phyloP scores from a whole-genome alignment of 2,888 invertebrate genomes.

The Tenthredo mesomela region DNA sequence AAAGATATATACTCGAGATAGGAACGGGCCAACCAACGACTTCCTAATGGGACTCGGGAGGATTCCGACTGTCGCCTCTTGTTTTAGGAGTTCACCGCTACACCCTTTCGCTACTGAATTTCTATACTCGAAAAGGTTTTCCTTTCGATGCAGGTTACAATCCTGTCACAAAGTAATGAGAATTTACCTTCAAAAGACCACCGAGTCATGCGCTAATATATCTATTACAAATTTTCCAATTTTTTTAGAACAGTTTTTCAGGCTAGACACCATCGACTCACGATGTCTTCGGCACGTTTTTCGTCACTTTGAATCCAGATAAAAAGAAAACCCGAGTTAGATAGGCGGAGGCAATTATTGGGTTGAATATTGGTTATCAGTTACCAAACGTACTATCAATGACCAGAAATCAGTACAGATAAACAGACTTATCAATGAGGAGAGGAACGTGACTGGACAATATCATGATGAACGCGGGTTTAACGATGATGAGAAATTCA shows the following conservation, averaged over 20 bases:
- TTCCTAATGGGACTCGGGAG: constrained; percentile 64
- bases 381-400: too few relatives aligned
- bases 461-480: too few relatives aligned
- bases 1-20: constrained; percentile 60
- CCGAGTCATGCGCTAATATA: not conserved
- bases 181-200: not conserved
- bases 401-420: too few relatives aligned
- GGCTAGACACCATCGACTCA: not conserved
- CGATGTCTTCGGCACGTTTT: too few relatives aligned
- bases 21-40: constrained; percentile 43
- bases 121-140: not conserved
- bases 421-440: too few relatives aligned
- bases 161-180: not conserved
- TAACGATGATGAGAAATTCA: too few relatives aligned
- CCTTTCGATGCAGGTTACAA: not conserved
- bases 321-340: too few relatives aligned
- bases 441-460: too few relatives aligned
- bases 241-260: not conserved
- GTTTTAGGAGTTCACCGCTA: constrained; percentile 52
- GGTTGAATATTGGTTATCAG: too few relatives aligned
- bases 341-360: too few relatives aligned
- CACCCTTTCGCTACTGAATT: not conserved
- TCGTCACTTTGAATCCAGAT: too few relatives aligned
- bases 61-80: constrained; percentile 61
- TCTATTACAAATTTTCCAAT: not conserved